These are phyloP conservation scores for Sebastes vulpes DNA, from an alignment of 2,797 vertebrate genomes.

Conservation along the genomic window DNA sequence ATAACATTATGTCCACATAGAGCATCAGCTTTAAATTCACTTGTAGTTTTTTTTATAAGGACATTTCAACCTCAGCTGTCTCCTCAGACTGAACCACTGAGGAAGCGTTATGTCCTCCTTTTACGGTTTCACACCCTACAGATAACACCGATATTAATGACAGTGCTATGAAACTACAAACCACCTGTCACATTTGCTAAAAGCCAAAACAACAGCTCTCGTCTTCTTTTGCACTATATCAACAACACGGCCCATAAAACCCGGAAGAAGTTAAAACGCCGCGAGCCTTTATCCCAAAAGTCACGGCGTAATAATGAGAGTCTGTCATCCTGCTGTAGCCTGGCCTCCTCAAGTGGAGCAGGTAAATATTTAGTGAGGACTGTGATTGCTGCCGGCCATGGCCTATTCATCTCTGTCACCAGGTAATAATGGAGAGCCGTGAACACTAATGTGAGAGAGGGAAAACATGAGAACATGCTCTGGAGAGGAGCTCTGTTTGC, in stretches of 20 bases:
- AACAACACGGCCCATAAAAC: slow-evolving; percentile 7
- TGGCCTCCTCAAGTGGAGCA: slow-evolving; percentile 59
- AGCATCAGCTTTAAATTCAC: background rate
- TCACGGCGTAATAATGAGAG: slow-evolving; percentile 63
- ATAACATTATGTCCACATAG: too few species aligned
- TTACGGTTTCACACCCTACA: slow-evolving; percentile 28
- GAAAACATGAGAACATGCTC: slow-evolving; percentile 50
- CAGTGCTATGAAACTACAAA: slow-evolving; percentile 4
- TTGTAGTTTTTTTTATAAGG: background rate
- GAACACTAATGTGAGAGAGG: slow-evolving; percentile 52
- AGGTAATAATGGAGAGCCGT: slow-evolving; percentile 65
- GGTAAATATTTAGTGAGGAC: slow-evolving; percentile 82
- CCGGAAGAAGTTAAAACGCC: slow-evolving; percentile 31
- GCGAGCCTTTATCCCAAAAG: slow-evolving; percentile 25
- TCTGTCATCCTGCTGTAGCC: slow-evolving; percentile 48
- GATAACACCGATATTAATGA: slow-evolving; percentile 34
- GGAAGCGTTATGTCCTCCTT: background rate
- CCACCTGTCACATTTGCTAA: slow-evolving; percentile 39
- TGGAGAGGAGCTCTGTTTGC: slow-evolving; percentile 39
- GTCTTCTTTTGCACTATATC: background rate
- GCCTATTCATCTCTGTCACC: slow-evolving; percentile 74
- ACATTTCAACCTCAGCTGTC: background rate
- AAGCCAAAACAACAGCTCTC: slow-evolving; percentile 31
- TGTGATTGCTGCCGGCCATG: slow-evolving; percentile 57
- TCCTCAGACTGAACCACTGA: slow-evolving; percentile 1